A percentile compares a stretch with the other conserved stretches of the same genome.
These are phyloP conservation scores for Procambarus virginalis DNA, from an alignment of 1,140 invertebrate species.

Conservation along the genomic window DNA sequence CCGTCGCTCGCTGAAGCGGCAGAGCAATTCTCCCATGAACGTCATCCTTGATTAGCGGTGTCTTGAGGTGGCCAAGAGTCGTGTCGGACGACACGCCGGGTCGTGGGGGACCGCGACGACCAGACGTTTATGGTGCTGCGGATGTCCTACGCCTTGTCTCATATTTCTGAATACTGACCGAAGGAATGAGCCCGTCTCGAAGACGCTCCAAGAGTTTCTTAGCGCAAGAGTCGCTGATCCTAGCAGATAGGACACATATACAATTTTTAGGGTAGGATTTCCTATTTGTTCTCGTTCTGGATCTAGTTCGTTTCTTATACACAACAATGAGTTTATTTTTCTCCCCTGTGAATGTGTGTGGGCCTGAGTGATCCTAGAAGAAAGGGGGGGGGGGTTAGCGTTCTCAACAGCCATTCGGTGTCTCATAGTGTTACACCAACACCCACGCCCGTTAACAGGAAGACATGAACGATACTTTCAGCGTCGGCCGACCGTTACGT, in stretches of 20 bases:
- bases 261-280: not conserved
- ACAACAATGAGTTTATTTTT: conserved; percentile 21
- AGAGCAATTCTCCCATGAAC: not conserved
- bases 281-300: conserved; percentile 1
- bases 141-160: no score
- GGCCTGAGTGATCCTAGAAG: conserved; percentile 21
- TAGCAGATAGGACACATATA: no score
- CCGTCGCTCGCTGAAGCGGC: not conserved
- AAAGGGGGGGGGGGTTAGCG: not conserved
- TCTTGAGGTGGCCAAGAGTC: not conserved
- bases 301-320: not conserved
- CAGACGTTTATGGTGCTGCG: no score
- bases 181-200: no score
- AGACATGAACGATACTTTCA: conserved; percentile 33
- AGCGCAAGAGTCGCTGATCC: no score
- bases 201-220: no score
- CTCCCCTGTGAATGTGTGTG: conserved; percentile 30
- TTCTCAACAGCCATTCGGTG: not conserved
- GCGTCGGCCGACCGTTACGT: conserved; percentile 51
- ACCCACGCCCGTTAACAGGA: not conserved
- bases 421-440: conserved; percentile 31
- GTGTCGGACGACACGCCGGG: no score
- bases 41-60: not conserved
- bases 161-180: no score
- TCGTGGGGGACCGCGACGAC: no score